Percentiles rank a stretch among this genome's conserved stretches.
Conservation (phyloP, 2,888 invertebrate species). For the Melieria picta region DNA sequence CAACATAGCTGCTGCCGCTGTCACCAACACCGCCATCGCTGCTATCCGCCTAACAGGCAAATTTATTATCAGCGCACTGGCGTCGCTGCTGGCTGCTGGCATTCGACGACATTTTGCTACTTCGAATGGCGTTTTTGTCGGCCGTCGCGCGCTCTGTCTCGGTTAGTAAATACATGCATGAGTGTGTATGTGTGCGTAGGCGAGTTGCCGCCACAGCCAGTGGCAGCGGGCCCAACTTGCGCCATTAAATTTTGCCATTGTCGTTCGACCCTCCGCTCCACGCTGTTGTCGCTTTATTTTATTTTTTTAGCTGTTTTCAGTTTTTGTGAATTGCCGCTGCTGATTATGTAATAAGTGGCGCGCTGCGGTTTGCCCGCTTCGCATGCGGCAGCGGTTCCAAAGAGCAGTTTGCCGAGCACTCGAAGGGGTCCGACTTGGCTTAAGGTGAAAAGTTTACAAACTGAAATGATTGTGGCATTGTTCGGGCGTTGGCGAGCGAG, state of each 20-base stretch:
- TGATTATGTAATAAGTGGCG: slow-evolving; percentile 20
- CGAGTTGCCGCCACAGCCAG: too few relatives aligned
- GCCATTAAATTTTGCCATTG: neutral
- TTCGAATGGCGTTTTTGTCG: slow-evolving; percentile 35
- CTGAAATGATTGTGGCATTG: slow-evolving; percentile 29
- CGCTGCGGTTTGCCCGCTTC: neutral
- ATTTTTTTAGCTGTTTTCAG: neutral
- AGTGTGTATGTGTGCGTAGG: too few relatives aligned
- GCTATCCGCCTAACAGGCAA: slow-evolving; percentile 36
- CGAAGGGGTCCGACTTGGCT: neutral
- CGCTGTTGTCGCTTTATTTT: neutral
- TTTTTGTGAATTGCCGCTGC: slow-evolving; percentile 25
- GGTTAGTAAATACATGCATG: too few relatives aligned
- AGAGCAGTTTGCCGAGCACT: neutral
- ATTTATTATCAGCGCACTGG: slow-evolving; percentile 53
- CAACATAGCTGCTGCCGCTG: neutral
- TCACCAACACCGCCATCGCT: neutral
- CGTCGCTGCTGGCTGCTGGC: slow-evolving; percentile 12
- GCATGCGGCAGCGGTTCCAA: neutral
- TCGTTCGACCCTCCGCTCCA: too few relatives aligned
- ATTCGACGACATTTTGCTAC: slow-evolving; percentile 57
- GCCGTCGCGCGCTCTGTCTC: too few relatives aligned
- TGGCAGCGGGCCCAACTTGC: slow-evolving; percentile 5
- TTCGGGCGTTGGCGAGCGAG: neutral
- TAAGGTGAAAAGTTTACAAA: slow-evolving; percentile 21